Conservation (phyloP, 2,113 vertebrate genomes). For the Sylvia atricapilla region DNA sequence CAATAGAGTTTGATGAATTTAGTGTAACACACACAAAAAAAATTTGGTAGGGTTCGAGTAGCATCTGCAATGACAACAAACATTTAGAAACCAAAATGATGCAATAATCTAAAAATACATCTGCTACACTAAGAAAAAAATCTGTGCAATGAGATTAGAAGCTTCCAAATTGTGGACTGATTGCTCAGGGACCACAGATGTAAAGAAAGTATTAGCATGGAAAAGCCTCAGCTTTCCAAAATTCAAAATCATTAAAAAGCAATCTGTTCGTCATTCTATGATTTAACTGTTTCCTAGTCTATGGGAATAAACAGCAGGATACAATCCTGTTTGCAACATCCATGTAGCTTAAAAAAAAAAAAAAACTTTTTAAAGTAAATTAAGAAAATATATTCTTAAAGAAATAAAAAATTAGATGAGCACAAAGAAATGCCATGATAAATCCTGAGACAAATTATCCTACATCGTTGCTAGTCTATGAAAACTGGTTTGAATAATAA, state of each 20-base stretch:
- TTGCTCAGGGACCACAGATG: constrained; percentile 32
- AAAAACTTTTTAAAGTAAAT: not conserved
- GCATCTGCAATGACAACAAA: constrained; percentile 24
- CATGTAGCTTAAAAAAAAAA: not conserved
- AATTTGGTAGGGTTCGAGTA: not conserved
- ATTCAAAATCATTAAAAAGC: constrained; percentile 25
- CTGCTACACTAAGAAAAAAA: constrained; percentile 51
- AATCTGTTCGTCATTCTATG: constrained; percentile 31
- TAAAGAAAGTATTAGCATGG: constrained; percentile 14
- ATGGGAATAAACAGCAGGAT: constrained; percentile 51
- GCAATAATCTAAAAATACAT: constrained; percentile 42
- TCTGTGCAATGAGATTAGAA: constrained; percentile 33
- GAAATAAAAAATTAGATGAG: constrained; percentile 23
- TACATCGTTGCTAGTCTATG: not conserved
- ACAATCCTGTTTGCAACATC: constrained; percentile 25
- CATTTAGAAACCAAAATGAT: constrained; percentile 23
- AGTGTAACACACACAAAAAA: not conserved
- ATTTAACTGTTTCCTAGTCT: constrained; percentile 37
- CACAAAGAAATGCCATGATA: constrained; percentile 38
- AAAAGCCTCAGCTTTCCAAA: constrained; percentile 33
- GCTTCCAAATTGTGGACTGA: constrained; percentile 39
- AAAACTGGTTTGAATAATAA: constrained; percentile 39
- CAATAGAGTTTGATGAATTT: not conserved
- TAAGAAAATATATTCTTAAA: constrained; percentile 48
- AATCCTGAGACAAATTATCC: constrained; percentile 62